A percentile compares a stretch with the other conserved stretches of the same genome.
Evolutionary conservation across 2,113 vertebrate species (phyloP).

Genomic region (Taurulus bubalis): DNA sequence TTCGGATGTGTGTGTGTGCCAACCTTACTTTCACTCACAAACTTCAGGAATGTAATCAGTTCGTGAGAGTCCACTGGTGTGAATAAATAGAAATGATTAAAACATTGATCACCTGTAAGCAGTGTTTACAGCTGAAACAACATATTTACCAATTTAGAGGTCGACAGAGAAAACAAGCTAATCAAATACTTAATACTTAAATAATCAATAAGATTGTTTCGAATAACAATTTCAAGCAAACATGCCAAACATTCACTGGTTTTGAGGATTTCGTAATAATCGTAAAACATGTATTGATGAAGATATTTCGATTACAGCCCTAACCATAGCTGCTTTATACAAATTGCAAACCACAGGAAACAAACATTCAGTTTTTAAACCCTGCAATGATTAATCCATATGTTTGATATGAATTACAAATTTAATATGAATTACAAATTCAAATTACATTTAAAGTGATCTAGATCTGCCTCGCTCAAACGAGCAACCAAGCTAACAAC

Average conservation of each 20-base stretch:
- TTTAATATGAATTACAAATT: too few species aligned
- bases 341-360: background rate
- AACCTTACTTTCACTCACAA: conserved; percentile 36
- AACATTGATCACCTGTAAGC: conserved; percentile 23
- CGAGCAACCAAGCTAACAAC: too few species aligned
- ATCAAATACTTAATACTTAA: background rate
- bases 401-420: background rate
- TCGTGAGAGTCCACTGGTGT: conserved; percentile 50
- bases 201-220: background rate
- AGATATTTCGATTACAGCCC: background rate
- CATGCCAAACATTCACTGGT: background rate
- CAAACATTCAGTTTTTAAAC: background rate
- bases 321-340: background rate
- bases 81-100: conserved; percentile 67
- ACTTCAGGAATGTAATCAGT: conserved; percentile 72
- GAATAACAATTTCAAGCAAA: background rate
- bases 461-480: too few species aligned
- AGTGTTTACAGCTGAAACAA: background rate
- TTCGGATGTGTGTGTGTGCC: conserved; percentile 27
- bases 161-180: background rate
- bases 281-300: background rate
- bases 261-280: background rate
- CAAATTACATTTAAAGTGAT: background rate
- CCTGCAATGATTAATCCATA: background rate
- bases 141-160: background rate